Conservation (phyloP, 2,888 invertebrate genomes). For the Torymus tubicola region DNA sequence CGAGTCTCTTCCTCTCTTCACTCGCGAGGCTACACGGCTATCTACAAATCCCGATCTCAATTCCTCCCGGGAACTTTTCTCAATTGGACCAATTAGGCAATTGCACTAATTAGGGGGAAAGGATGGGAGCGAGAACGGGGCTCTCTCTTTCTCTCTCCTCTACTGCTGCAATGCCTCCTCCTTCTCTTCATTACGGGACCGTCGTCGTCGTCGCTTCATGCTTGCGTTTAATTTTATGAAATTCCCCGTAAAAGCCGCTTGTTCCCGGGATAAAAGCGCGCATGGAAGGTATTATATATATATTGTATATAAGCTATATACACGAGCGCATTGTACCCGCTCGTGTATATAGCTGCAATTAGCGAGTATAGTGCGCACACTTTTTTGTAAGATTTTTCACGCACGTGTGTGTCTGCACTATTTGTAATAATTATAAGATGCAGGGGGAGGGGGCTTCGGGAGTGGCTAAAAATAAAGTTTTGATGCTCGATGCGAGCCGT, state of each 20-base stretch:
- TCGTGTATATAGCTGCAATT: too few species aligned
- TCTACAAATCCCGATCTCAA: conserved; percentile 61
- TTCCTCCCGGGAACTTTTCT: conserved; percentile 65
- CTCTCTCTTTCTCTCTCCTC: background rate
- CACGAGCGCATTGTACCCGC: conserved; percentile 9
- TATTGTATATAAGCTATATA: background rate
- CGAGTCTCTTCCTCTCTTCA: background rate
- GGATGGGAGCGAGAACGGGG: conserved; percentile 48
- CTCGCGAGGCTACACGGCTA: conserved; percentile 6
- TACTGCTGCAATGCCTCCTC: background rate
- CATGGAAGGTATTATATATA: too few species aligned
- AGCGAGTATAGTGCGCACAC: too few species aligned
- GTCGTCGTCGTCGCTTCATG: background rate
- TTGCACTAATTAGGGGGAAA: conserved; percentile 68
- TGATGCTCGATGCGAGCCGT: too few species aligned
- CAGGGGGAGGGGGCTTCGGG: too few species aligned
- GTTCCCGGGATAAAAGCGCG: background rate
- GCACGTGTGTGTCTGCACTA: too few species aligned
- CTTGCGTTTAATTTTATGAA: conserved; percentile 40
- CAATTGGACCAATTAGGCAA: conserved; percentile 71
- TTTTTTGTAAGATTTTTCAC: too few species aligned
- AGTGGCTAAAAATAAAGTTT: too few species aligned
- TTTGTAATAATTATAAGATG: too few species aligned
- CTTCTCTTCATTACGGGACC: conserved; percentile 31
- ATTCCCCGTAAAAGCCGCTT: conserved; percentile 28